A percentile compares a stretch with the other conserved stretches of the same genome.
These are phyloP conservation scores for Thalassarche chlororhynchos DNA, from an alignment of 2,113 vertebrate species.

Conservation along the genomic window DNA sequence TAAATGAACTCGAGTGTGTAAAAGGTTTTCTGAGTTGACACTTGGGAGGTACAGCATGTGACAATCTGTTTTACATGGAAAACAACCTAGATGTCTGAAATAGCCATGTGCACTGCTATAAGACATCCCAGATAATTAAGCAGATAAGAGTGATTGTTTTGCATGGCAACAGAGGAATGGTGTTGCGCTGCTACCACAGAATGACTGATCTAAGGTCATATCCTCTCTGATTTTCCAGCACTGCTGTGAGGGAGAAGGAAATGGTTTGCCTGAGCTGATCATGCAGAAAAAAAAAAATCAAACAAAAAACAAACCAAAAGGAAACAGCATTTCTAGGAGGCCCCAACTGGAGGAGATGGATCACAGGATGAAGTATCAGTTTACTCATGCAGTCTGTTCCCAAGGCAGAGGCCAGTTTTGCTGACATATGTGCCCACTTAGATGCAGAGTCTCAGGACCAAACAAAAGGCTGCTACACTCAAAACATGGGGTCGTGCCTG, in stretches of 20 bases:
- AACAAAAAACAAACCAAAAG: background rate
- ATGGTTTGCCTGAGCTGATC: background rate
- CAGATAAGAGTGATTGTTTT: constrained; percentile 4
- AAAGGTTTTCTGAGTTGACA: background rate
- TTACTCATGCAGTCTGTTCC: background rate
- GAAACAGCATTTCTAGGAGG: background rate
- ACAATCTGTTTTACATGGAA: background rate
- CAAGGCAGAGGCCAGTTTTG: background rate
- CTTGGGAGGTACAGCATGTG: background rate
- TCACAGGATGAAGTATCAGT: background rate
- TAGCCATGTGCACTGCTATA: background rate
- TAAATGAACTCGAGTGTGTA: background rate
- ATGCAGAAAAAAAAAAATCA: background rate
- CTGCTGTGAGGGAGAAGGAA: background rate
- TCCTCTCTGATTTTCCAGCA: constrained; percentile 27
- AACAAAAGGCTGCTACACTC: background rate
- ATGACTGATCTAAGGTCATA: background rate
- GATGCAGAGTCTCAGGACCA: background rate
- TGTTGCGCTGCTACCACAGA: background rate
- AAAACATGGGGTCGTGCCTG: fast-evolving
- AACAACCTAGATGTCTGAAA: background rate
- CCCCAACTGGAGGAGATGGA: background rate
- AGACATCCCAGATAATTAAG: constrained; percentile 2
- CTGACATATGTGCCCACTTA: background rate
- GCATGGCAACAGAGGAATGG: background rate